Conservation (phyloP, 2,113 vertebrate species). For the Brienomyrus brachyistius region DNA sequence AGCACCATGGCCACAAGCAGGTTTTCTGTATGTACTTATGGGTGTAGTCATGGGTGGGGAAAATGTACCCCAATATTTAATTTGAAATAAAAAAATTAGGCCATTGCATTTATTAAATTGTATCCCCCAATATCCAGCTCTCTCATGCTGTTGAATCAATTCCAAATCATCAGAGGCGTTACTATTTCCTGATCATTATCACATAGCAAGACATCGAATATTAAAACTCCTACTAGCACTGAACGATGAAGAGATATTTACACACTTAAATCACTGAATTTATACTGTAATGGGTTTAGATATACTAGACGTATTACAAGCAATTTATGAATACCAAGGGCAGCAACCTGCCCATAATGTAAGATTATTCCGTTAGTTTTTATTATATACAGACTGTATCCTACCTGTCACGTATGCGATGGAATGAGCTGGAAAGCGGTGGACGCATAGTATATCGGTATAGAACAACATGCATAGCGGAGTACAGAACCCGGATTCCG, state of each 20-base stretch:
- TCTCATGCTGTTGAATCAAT: not conserved
- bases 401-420: not conserved
- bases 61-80: not conserved
- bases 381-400: not conserved
- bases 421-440: not conserved
- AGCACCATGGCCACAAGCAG: not conserved
- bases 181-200: not conserved
- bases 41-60: not conserved
- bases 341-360: not conserved
- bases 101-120: not conserved
- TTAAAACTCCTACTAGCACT: not conserved
- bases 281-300: not conserved
- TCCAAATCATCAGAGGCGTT: not conserved
- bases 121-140: not conserved
- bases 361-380: not conserved
- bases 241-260: not conserved
- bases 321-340: not conserved
- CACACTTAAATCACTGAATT: not conserved
- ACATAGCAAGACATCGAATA: not conserved
- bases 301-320: not conserved
- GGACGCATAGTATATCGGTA: not conserved
- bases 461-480: not conserved
- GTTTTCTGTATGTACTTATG: not conserved
- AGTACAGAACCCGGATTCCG: not conserved
- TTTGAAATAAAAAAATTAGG: not conserved